These are phyloP conservation scores for Genyomyrus donnyi DNA, from an alignment of 2,113 vertebrate genomes.

Conservation along the genomic window DNA sequence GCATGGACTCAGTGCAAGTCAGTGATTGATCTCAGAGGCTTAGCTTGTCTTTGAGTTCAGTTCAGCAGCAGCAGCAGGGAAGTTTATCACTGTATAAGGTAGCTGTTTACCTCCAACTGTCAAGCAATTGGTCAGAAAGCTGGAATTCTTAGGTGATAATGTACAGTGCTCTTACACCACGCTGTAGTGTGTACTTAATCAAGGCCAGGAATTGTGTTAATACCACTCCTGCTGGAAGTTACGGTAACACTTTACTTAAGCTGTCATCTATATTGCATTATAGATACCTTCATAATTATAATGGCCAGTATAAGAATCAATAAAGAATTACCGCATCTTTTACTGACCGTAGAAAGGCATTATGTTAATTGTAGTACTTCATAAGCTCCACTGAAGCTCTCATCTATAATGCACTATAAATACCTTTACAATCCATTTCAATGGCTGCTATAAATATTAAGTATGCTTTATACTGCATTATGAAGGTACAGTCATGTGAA, in stretches of 20 bases:
- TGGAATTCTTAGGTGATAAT: not conserved
- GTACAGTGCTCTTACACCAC: not conserved
- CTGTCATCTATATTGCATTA: not conserved
- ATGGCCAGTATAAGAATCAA: not conserved
- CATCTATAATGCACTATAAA: not conserved
- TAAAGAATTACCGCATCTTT: not conserved
- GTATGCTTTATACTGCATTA: not conserved
- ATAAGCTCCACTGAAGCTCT: not conserved
- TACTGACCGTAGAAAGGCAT: not conserved
- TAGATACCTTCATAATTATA: not conserved
- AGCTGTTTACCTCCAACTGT: not conserved
- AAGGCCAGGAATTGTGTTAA: not conserved
- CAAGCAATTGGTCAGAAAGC: not conserved
- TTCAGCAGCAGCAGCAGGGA: not conserved
- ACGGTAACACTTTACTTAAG: not conserved
- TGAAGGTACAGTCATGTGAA: not conserved
- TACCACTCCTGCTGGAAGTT: not conserved
- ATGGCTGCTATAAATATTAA: not conserved
- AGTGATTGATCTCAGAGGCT: not conserved
- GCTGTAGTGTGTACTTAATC: not conserved
- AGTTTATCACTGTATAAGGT: not conserved
- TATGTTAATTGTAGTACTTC: not conserved
- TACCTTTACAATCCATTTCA: not conserved
- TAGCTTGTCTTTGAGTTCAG: not conserved
- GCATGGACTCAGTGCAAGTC: not conserved